Evolutionary conservation across 2,888 invertebrate genomes (phyloP).

Genomic region (Balanococcus diminutus): DNA sequence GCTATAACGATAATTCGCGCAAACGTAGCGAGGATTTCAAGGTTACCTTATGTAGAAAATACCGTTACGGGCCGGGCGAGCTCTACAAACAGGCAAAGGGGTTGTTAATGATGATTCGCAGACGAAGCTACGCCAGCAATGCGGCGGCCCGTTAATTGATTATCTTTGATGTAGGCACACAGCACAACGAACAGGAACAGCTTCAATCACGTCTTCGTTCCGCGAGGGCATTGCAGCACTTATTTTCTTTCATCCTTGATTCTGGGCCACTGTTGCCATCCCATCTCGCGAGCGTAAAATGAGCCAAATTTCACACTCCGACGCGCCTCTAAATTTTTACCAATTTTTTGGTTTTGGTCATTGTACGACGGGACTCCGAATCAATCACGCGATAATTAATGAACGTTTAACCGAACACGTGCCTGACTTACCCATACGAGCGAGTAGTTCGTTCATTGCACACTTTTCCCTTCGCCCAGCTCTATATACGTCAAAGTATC

Average conservation of each 20-base stretch:
- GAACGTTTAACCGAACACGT: background rate
- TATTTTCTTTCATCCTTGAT: background rate
- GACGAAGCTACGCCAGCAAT: background rate
- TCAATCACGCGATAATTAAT: background rate
- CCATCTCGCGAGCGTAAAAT: background rate
- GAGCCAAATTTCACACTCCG: background rate
- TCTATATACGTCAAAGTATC: background rate
- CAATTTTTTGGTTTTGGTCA: background rate
- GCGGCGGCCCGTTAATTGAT: background rate
- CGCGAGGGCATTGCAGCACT: background rate
- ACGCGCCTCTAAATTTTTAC: background rate
- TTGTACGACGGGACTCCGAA: background rate
- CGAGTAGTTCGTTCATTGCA: background rate
- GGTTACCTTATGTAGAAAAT: conserved; percentile 10
- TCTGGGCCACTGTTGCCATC: background rate
- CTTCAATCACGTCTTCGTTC: background rate
- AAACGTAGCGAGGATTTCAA: background rate
- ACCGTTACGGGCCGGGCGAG: background rate
- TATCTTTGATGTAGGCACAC: background rate
- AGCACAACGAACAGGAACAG: background rate
- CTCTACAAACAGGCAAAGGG: background rate
- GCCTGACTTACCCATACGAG: background rate
- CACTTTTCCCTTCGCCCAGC: background rate
- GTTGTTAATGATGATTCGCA: background rate
- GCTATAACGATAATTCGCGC: background rate